Conservation (phyloP, 2,113 vertebrate genomes). For the Corvus hawaiiensis region DNA sequence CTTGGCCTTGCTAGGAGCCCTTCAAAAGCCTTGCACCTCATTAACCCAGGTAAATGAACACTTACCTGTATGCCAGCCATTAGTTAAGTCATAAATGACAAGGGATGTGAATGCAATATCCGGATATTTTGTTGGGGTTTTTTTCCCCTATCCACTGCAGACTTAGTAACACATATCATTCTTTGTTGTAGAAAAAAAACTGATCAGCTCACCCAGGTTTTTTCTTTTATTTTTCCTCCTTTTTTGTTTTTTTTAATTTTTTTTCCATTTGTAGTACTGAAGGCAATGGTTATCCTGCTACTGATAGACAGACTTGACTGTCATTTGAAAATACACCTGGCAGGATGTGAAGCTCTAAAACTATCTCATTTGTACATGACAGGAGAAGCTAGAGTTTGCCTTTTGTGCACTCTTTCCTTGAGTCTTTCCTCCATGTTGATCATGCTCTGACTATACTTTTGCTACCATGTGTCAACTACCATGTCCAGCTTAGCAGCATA, state of each 20-base stretch:
- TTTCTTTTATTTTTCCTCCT: fast-evolving
- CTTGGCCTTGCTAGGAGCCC: neutral
- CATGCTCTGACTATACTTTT: neutral
- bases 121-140: neutral
- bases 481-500: neutral
- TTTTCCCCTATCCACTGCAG: neutral
- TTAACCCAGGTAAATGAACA: neutral
- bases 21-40: neutral
- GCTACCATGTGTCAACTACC: neutral
- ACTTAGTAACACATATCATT: neutral
- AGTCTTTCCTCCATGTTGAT: neutral
- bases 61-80: neutral
- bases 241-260: too few relatives aligned
- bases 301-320: neutral
- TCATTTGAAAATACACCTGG: neutral
- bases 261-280: neutral
- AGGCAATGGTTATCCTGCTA: neutral
- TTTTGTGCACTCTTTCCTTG: neutral
- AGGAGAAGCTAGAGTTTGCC: neutral
- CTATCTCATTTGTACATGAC: neutral
- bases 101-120: neutral
- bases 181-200: neutral
- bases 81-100: neutral
- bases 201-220: neutral
- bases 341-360: neutral